phyloP scores from a whole-genome alignment of 2,797 vertebrate species.

The Pangasius djambal region DNA sequence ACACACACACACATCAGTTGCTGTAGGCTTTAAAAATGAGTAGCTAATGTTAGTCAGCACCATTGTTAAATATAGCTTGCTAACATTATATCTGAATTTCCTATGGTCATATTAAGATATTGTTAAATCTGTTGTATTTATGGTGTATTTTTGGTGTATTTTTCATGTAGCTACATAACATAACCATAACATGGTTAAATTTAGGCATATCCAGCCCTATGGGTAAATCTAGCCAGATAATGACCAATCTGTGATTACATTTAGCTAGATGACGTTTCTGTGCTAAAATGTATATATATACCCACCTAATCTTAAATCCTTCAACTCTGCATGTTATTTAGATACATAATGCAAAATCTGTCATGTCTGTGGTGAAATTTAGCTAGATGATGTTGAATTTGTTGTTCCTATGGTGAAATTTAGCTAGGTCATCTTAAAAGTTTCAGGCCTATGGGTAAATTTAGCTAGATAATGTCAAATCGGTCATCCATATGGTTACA shows the following conservation, averaged over 20 bases:
- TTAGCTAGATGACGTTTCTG: neutral
- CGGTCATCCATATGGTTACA: neutral
- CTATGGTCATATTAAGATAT: neutral
- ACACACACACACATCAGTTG: neutral
- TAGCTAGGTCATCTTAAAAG: neutral
- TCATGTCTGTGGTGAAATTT: neutral
- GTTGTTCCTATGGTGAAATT: neutral
- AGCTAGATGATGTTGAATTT: neutral
- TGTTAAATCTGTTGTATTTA: neutral
- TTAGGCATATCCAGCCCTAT: neutral
- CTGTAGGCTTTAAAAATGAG: neutral
- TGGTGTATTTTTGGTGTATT: neutral
- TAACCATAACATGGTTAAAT: neutral
- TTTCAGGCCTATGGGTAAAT: neutral
- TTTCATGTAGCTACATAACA: neutral
- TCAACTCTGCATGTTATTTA: neutral
- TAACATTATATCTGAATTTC: neutral
- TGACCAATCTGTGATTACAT: neutral
- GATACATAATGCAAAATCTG: neutral
- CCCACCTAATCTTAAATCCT: neutral
- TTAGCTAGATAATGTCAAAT: neutral
- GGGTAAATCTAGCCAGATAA: neutral
- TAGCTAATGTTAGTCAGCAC: neutral
- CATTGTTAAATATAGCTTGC: neutral
- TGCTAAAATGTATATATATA: neutral